Base-by-base conservation (phyloP, 2,888 invertebrate genomes). In the Conchocele bisecta region DNA sequence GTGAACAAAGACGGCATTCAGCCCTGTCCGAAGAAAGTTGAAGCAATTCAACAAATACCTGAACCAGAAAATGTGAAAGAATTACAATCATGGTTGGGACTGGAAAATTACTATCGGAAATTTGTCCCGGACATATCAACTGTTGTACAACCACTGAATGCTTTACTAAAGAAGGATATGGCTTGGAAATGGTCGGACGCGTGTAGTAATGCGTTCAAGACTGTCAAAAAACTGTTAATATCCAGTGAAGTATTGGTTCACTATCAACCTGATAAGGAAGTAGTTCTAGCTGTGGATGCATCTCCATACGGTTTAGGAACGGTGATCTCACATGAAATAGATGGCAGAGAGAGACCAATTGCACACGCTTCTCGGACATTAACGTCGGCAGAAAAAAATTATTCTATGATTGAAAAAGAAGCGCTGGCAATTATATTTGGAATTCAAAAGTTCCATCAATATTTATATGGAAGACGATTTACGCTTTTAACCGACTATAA, bases 331-430 rank as follows among this genome's bases (percentile, higher is more conserved):
- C 91, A 81, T 59, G 46, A 54, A 13, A 76, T 91, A 81, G 68
- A 83, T 85, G 88, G 88, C 15, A 66, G 74, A 17, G 90, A 91
- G 67, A 68, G 86, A 71, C 91, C 92, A 3, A 90, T 92, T 33
- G 83, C 85, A 1, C 91, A 89, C 75, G 76, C 79, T n/a, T 78
- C 79, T n/a, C 51, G 76, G n/a, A 28, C 74, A 13, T 54, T 78
- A 24, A 50, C 60, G 6, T n/a, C 29, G 15, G 54, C 65, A 7
- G 75, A 79, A 35, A 41, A 35, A 29, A 70, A 85, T 20, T 91
- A 90, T 74, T 83, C 86, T n/a, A 88, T 89, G 66, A 64, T 91
- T 17, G 90, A 91, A 46, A 89, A 89, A 67, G 91, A 89, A 81
- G 88, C 90, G 29, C 75, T 90, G 31, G 81, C 86, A 9, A 63